A percentile compares a stretch with the other conserved stretches of the same genome.
phyloP scores from a whole-genome alignment of 2,888 invertebrate genomes.

The Sinopyrophorus schimmeli region DNA sequence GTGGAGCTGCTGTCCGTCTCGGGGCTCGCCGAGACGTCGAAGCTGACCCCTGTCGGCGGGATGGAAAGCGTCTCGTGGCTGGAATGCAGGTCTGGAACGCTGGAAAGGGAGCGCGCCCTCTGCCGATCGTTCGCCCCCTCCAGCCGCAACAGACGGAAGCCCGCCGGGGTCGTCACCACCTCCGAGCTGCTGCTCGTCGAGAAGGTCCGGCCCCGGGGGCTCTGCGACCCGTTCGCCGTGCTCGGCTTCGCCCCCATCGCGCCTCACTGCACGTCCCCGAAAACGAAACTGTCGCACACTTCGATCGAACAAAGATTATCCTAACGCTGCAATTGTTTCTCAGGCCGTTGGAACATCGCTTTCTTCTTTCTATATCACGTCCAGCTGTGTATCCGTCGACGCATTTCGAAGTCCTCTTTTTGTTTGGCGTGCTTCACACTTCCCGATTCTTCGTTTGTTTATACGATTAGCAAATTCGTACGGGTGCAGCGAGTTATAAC shows the following conservation, averaged over 20 bases:
- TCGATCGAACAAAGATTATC: no score
- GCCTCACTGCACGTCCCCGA: no score
- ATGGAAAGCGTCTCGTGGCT: slow-evolving; percentile 63
- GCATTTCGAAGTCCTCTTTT: no score
- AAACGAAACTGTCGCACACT: no score
- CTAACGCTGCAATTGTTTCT: no score
- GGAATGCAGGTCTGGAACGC: slow-evolving; percentile 74
- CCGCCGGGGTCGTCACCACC: slow-evolving; percentile 64
- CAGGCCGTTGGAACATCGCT: no score
- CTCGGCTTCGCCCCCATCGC: slow-evolving; percentile 86
- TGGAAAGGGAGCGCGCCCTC: slow-evolving; percentile 79
- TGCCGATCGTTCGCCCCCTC: slow-evolving; percentile 78
- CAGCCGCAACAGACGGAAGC: slow-evolving; percentile 71
- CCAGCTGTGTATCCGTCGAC: no score
- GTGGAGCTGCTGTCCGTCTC: slow-evolving; percentile 70
- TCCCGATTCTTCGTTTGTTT: no score
- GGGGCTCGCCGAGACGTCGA: slow-evolving; percentile 66
- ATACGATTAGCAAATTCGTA: no score
- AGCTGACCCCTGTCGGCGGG: slow-evolving; percentile 65
- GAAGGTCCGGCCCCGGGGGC: slow-evolving; percentile 73
- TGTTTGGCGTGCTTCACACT: no score
- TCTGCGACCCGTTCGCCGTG: slow-evolving; percentile 75
- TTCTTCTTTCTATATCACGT: no score
- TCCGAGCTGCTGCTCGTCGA: slow-evolving; percentile 72
- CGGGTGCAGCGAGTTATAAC: no score